Base-by-base conservation (phyloP, 2,888 invertebrate genomes). In the Villa cingulata region DNA sequence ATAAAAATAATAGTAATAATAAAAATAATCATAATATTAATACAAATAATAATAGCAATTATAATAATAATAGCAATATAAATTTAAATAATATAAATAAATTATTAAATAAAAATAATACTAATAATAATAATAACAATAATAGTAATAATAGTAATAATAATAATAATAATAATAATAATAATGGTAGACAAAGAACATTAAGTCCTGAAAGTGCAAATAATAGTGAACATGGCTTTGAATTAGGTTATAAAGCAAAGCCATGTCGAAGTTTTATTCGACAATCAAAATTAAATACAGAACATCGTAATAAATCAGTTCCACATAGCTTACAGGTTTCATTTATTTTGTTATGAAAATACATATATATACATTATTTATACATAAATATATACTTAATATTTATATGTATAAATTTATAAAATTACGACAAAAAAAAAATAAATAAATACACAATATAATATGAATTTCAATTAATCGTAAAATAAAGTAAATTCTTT, bases 271-370 rank as follows among this genome's bases (percentile, higher is more conserved):
- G 59, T 53, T 60, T 59, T 54, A 54, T 58, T 43, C 55, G 56
- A 42, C 58, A 56, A 45, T 39, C 56, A 49, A 57, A 59, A 46
- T 52, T 60, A 48, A 55, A 56, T 47, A 56, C 48, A 29, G 59
- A 60, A 49, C 60, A 60, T 56, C 57, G 60, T 44, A 60, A 60
- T 57, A 59, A 57, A 57, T 60, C 60, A 38, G 59, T 60, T 46
- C 60, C 60, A 49, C 56, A 59, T 48, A 59, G 56, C 54, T 54
- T 60, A 53, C 59, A 60, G 60, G 60, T 60, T 53, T 48, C 43
- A 16, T 50, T 43, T 29, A 38, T 38, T 32, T 37, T 9, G 4
- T 15, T 15, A 34, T 7, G 12, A 12, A 34, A n/a, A n/a, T n/a
- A n/a, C n/a, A n/a, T n/a, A n/a, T n/a, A n/a, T n/a, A n/a, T n/a